Percentiles rank a stretch among this genome's conserved stretches.
Evolutionary conservation across 2,113 vertebrate genomes (phyloP).

Genomic region (Salminus brasiliensis): DNA sequence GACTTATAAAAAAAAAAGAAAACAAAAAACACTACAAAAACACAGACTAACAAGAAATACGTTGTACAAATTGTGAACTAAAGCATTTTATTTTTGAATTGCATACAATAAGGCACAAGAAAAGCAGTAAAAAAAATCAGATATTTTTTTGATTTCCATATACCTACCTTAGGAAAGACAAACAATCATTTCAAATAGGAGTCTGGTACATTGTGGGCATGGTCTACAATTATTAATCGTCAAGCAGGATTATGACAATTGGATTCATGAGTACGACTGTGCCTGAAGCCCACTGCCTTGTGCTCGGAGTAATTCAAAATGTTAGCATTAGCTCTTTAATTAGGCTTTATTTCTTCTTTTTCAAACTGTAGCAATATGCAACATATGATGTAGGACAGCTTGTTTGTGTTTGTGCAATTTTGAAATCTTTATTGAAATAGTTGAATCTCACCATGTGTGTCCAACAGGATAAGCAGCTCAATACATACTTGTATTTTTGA

Average conservation of each 20-base stretch:
- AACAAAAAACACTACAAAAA: constrained; percentile 39
- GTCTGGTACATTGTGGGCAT: constrained; percentile 30
- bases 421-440: constrained; percentile 63
- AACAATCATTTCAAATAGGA: constrained; percentile 41
- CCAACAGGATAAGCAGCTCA: constrained; percentile 79
- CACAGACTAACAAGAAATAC: constrained; percentile 65
- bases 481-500: constrained; percentile 98
- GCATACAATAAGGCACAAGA: constrained; percentile 59
- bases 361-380: constrained; percentile 36
- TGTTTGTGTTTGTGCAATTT: constrained; percentile 41
- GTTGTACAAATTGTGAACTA: constrained; percentile 66
- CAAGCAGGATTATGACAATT: constrained; percentile 30
- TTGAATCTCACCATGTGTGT: constrained; percentile 61
- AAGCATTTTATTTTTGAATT: constrained; percentile 69
- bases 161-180: constrained; percentile 62
- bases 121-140: constrained; percentile 43
- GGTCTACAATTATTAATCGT: constrained; percentile 41
- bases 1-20: background rate
- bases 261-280: constrained; percentile 7
- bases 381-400: constrained; percentile 35
- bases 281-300: constrained; percentile 22
- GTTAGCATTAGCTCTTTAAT: constrained; percentile 10
- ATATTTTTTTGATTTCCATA: constrained; percentile 42
- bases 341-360: constrained; percentile 50
- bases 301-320: constrained; percentile 17